Evolutionary conservation across 2,888 invertebrate genomes (phyloP), one percentile per base, ranked within the genome.

Genomic region (Tetheella fluctuosa): DNA sequence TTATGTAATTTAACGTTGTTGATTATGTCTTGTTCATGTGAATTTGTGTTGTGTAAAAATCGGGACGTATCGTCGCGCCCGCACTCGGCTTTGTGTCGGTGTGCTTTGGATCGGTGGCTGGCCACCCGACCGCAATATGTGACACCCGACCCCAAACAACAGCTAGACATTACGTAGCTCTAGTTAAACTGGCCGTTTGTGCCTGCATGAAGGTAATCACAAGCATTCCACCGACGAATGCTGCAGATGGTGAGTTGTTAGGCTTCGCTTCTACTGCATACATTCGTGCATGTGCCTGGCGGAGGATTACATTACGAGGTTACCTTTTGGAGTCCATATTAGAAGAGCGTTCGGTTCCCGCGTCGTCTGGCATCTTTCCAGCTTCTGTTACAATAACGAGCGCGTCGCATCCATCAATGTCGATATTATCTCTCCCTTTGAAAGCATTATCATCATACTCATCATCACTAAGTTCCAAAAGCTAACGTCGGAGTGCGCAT

Each of bases 11-110:
- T 55, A 77, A 81, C 82, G 81, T 83, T 83, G 81, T 86, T 84
- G 81, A 88, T 83, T 76, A 86, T 91, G 91, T 91, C 91, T 91
- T 91, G 92, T 92, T 90, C 85, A 90, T 91, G 91, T 93, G 91
- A 89, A 91, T 92, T 91, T 93, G 91, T 93, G 92, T 93, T 90
- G 91, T 91, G 91, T 89, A 88, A 85, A 73, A 80, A 79, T 73
- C 85, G 86, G 83, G 83, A 79, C 20, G 48, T 80, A 83, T 79
- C 87, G 85, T 82, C 88, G 86, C 91, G 90, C 86, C 91, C 91
- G 90, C 91, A 91, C 91, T 89, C 89, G 86, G 83, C 89, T 88
- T 85, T 80, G 89, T n/a, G n/a, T n/a, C n/a, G n/a, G n/a, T n/a
- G 42, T 48, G 81, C 89, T 89, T 90, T 88, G 80, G 82, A 83